phyloP scores from a whole-genome alignment of 2,797 vertebrate species.

The Salarias fasciatus region DNA sequence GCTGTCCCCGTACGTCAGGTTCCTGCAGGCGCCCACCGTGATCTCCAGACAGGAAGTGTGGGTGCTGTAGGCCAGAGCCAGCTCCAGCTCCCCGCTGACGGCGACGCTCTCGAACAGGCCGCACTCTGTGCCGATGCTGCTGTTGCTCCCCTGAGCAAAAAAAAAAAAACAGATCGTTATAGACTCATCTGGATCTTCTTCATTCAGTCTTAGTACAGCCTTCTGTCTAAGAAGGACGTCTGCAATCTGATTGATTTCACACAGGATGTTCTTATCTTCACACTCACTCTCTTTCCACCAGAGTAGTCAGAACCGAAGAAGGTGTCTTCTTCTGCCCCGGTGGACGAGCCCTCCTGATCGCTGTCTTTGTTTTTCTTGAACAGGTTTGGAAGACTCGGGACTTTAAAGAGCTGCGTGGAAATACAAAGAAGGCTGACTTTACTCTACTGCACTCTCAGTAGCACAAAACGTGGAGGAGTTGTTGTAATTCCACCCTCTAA shows the following conservation, averaged over 20 bases:
- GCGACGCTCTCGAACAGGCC: conserved; percentile 73
- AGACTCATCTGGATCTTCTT: too few relatives aligned
- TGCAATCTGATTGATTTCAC: not conserved
- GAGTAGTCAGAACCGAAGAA: conserved; percentile 66
- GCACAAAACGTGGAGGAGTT: not conserved
- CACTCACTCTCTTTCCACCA: conserved; percentile 69
- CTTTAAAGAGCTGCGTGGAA: conserved; percentile 77
- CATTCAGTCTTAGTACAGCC: not conserved
- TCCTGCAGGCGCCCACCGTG: conserved; percentile 85
- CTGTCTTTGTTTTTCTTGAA: conserved; percentile 69
- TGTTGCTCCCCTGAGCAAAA: conserved; percentile 82
- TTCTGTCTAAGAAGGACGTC: not conserved
- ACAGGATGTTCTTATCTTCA: too few relatives aligned
- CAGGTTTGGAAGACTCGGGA: conserved; percentile 82
- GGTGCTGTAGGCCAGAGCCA: conserved; percentile 84
- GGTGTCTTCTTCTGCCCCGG: conserved; percentile 71
- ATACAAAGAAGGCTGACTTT: too few relatives aligned
- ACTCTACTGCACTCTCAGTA: not conserved
- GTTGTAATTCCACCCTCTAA: too few relatives aligned
- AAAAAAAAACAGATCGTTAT: too few relatives aligned
- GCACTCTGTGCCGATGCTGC: conserved; percentile 83
- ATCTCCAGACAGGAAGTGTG: conserved; percentile 83
- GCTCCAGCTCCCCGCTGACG: conserved; percentile 86
- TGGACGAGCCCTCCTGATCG: conserved; percentile 74
- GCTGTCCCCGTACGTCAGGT: conserved; percentile 84